These are phyloP conservation scores for Hybognathus amarus DNA, from an alignment of 2,797 vertebrate genomes.

Conservation along the genomic window DNA sequence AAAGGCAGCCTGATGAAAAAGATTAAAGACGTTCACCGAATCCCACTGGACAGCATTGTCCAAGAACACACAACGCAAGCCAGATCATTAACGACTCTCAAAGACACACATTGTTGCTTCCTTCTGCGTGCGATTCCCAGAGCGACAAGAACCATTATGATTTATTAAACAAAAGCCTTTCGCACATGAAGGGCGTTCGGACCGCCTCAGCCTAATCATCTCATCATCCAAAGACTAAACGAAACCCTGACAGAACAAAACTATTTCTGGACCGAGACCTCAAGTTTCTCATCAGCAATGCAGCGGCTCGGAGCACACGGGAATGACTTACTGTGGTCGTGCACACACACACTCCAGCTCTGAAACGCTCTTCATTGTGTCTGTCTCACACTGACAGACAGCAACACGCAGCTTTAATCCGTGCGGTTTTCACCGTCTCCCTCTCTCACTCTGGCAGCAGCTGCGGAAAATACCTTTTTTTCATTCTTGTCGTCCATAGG, in stretches of 20 bases:
- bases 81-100: conserved; percentile 13
- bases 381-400: conserved; percentile 36
- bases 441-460: conserved; percentile 62
- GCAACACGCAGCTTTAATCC: conserved; percentile 30
- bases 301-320: neutral
- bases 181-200: conserved; percentile 50
- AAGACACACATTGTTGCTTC: conserved; percentile 14
- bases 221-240: conserved; percentile 65
- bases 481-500: conserved; percentile 94
- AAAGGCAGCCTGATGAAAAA: conserved; percentile 1
- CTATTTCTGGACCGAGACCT: conserved; percentile 72
- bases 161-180: conserved; percentile 46
- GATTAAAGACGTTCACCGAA: neutral
- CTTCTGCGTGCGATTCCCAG: neutral
- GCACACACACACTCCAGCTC: conserved; percentile 29
- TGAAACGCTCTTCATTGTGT: conserved; percentile 16
- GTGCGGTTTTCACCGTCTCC: conserved; percentile 44
- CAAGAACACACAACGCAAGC: conserved; percentile 2
- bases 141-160: neutral
- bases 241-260: conserved; percentile 65
- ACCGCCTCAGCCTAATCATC: conserved; percentile 70
- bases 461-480: conserved; percentile 88
- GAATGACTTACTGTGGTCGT: conserved; percentile 21
- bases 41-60: neutral
- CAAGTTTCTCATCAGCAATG: conserved; percentile 29